Evolutionary conservation across 1,140 invertebrate genomes (phyloP).

Genomic region (Hylaeus anthracinus): DNA sequence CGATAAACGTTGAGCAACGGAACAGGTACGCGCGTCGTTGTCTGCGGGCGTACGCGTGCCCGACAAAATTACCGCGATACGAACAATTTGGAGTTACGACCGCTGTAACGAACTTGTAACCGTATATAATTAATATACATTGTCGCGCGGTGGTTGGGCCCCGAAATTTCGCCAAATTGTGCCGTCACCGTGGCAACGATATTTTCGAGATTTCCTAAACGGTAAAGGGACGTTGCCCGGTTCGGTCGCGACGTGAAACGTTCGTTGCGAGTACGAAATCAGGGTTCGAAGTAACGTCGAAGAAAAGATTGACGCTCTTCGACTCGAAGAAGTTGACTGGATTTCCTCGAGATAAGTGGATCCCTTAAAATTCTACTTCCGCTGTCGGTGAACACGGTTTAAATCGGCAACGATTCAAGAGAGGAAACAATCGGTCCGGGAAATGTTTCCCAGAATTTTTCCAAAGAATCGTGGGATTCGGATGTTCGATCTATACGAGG

Average conservation of each 20-base stretch:
- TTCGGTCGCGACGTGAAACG: too few species aligned
- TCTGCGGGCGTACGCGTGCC: background rate
- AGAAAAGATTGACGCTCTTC: too few species aligned
- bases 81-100: constrained; percentile 26
- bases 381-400: background rate
- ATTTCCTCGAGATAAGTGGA: too few species aligned
- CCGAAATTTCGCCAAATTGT: constrained; percentile 26
- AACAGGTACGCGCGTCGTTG: too few species aligned
- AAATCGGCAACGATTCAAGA: too few species aligned
- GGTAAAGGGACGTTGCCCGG: background rate
- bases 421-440: background rate
- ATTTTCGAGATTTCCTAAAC: constrained; percentile 25
- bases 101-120: constrained; percentile 32
- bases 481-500: constrained; percentile 11
- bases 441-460: constrained; percentile 4
- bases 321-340: too few species aligned
- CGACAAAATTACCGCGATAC: constrained; percentile 20
- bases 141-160: background rate
- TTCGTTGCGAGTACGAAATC: too few species aligned
- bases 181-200: background rate
- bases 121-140: constrained; percentile 42
- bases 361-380: too few species aligned
- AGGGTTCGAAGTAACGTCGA: too few species aligned
- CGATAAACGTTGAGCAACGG: too few species aligned
- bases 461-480: background rate